Evolutionary conservation across 1,140 invertebrate genomes (phyloP).

Genomic region (Megalonaias nervosa): DNA sequence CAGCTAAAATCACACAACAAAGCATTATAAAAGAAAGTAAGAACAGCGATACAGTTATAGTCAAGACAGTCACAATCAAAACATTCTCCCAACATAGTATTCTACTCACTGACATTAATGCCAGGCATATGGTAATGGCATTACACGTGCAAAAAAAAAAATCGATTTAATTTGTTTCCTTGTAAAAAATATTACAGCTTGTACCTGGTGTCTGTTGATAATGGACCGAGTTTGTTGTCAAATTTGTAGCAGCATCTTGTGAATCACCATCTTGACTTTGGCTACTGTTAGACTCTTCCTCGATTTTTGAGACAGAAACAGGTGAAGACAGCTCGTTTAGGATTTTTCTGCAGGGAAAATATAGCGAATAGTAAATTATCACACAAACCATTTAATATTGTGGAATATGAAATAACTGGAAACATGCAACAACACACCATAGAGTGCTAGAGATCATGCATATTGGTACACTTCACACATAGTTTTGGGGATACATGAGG

Average conservation of each 20-base stretch:
- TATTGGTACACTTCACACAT: no score
- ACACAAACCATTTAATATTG: neutral
- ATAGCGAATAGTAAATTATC: neutral
- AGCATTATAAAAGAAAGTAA: no score
- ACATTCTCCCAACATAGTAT: no score
- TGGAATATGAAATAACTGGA: neutral
- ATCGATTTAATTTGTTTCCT: no score
- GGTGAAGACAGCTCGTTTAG: slow-evolving; percentile 86
- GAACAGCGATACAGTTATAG: no score
- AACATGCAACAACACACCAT: neutral
- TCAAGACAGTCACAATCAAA: no score
- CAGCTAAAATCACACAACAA: no score
- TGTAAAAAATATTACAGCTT: neutral
- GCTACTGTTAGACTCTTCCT: slow-evolving; percentile 67
- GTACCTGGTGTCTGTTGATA: slow-evolving; percentile 54
- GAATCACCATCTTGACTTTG: slow-evolving; percentile 66
- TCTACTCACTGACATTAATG: no score
- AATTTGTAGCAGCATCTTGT: slow-evolving; percentile 52
- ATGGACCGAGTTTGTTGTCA: slow-evolving; percentile 40
- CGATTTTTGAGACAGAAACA: slow-evolving; percentile 66
- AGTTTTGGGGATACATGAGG: no score
- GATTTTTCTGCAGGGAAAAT: slow-evolving; percentile 82
- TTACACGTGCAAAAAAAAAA: no score
- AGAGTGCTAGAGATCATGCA: no score
- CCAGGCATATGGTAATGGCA: no score